These are phyloP conservation scores for Propithecus coquereli DNA, from an alignment of 2,113 vertebrate species.

Conservation along the genomic window DNA sequence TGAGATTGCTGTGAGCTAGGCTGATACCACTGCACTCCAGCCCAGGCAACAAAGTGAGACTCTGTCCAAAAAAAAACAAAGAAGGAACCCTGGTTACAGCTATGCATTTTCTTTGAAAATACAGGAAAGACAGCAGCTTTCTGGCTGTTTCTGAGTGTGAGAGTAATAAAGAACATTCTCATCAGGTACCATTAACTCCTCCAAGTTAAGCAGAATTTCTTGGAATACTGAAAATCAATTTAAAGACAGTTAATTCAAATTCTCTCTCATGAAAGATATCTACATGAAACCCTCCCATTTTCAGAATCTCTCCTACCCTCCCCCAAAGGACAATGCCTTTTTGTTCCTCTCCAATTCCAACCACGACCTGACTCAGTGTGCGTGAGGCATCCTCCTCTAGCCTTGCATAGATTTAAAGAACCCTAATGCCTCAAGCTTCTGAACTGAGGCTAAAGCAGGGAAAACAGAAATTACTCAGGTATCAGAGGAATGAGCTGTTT, in stretches of 20 bases:
- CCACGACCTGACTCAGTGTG: background rate
- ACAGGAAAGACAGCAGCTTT: background rate
- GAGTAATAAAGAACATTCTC: background rate
- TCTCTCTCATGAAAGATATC: background rate
- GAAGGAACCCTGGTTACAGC: background rate
- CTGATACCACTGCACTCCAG: too few relatives aligned
- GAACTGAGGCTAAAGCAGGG: background rate
- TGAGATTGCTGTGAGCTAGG: too few relatives aligned
- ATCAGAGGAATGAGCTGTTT: background rate
- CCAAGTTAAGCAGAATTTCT: background rate
- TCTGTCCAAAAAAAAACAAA: too few relatives aligned
- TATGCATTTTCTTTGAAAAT: fast-evolving
- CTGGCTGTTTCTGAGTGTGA: background rate
- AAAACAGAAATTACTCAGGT: background rate
- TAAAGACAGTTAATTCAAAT: background rate
- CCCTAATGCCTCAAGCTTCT: background rate
- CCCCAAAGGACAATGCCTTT: background rate
- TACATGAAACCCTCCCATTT: background rate
- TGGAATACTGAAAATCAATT: background rate
- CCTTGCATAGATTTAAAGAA: background rate
- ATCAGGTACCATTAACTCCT: background rate
- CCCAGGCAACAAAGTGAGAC: too few relatives aligned
- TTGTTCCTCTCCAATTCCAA: background rate
- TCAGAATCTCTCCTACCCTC: background rate
- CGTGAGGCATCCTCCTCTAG: background rate